These are phyloP conservation scores for Thereva unica DNA, from an alignment of 2,888 invertebrate genomes.

Conservation along the genomic window DNA sequence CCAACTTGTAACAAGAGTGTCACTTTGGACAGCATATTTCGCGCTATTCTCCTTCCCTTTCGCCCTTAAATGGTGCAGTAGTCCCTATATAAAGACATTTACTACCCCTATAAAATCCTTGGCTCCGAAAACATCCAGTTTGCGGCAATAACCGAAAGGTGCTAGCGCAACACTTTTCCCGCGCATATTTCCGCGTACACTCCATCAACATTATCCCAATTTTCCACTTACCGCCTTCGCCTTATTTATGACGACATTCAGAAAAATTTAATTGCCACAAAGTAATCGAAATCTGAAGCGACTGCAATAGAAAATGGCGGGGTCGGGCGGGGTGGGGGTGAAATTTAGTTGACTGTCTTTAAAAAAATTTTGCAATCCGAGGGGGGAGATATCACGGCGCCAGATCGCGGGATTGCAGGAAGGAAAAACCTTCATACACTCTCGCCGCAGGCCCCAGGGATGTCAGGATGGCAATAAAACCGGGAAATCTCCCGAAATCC, in stretches of 20 bases:
- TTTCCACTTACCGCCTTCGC: constrained; percentile 24
- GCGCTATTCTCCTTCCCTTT: too few relatives aligned
- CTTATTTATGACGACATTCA: constrained; percentile 17
- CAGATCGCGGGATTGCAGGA: constrained; percentile 5
- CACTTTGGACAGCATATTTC: too few relatives aligned
- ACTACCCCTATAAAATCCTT: too few relatives aligned
- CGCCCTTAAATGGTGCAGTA: too few relatives aligned
- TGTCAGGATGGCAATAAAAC: constrained; percentile 18
- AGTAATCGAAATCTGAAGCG: constrained; percentile 23
- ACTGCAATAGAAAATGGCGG: neutral
- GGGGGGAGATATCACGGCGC: constrained; percentile 2
- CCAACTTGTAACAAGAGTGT: too few relatives aligned
- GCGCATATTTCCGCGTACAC: too few relatives aligned
- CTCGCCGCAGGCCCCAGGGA: constrained; percentile 5
- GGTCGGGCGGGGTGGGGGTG: neutral
- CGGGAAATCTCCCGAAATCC: constrained; percentile 8
- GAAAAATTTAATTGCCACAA: constrained; percentile 28
- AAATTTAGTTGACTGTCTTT: constrained; percentile 10
- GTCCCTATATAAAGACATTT: too few relatives aligned
- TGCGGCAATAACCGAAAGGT: too few relatives aligned
- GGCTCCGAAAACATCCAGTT: too few relatives aligned
- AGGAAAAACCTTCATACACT: constrained; percentile 21
- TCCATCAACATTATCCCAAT: constrained; percentile 10
- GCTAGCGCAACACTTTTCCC: too few relatives aligned
- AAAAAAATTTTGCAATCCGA: constrained; percentile 17